Evolutionary conservation across 2,888 invertebrate species (phyloP).

Genomic region (Drosophila paucipuncta): DNA sequence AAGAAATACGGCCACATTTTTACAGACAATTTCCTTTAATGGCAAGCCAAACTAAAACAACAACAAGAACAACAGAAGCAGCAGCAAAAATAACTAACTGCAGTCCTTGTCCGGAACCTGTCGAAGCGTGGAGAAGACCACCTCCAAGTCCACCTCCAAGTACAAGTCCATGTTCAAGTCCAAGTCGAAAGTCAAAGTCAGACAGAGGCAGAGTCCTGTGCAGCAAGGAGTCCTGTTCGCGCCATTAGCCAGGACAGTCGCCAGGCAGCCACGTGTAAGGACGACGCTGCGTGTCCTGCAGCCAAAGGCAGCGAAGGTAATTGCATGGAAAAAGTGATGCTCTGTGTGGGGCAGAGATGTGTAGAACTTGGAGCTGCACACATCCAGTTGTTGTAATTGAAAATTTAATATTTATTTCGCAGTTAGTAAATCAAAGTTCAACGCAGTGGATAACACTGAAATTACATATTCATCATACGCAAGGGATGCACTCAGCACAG

Average conservation of each 20-base stretch:
- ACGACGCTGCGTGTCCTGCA: constrained; percentile 45
- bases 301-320: constrained; percentile 61
- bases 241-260: constrained; percentile 52
- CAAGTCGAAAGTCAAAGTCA: constrained; percentile 26
- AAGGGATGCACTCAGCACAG: constrained; percentile 46
- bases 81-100: constrained; percentile 40
- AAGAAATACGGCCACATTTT: constrained; percentile 82
- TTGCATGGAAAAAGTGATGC: constrained; percentile 74
- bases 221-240: constrained; percentile 44
- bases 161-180: constrained; percentile 21
- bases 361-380: constrained; percentile 19
- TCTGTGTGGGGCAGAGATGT: constrained; percentile 1
- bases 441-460: constrained; percentile 69
- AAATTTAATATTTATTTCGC: constrained; percentile 81
- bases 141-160: constrained; percentile 27
- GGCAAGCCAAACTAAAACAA: constrained; percentile 59
- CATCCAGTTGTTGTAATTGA: constrained; percentile 63
- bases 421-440: constrained; percentile 80
- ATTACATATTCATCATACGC: constrained; percentile 80
- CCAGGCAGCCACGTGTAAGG: constrained; percentile 59
- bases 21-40: constrained; percentile 81
- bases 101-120: constrained; percentile 47
- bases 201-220: constrained; percentile 16
- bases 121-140: constrained; percentile 48
- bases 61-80: constrained; percentile 33